phyloP scores from a whole-genome alignment of 1,140 invertebrate genomes.

The Caenorhabditis tropicalis region DNA sequence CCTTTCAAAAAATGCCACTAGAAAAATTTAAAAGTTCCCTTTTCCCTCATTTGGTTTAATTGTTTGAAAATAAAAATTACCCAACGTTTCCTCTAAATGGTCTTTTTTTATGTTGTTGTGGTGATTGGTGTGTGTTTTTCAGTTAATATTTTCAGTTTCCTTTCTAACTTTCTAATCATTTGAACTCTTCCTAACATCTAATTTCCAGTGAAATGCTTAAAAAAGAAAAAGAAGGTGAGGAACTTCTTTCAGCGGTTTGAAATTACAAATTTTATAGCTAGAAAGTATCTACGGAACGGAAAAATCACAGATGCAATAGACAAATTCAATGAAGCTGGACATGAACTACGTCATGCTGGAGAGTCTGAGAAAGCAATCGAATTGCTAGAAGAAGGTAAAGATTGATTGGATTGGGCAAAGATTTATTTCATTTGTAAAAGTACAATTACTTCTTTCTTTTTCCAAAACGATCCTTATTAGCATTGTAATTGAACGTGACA shows the following conservation, averaged over 20 bases:
- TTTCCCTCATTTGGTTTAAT: not conserved
- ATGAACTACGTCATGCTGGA: not conserved
- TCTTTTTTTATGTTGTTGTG: not conserved
- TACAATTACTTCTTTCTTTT: not conserved
- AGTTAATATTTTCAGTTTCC: not conserved
- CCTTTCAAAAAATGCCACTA: not conserved
- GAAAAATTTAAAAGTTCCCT: not conserved
- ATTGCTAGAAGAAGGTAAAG: not conserved
- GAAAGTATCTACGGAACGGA: not conserved
- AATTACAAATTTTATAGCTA: not conserved
- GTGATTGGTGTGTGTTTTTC: not conserved
- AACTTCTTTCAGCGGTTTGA: not conserved
- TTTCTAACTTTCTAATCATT: not conserved
- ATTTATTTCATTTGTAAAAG: no score
- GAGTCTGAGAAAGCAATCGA: not conserved
- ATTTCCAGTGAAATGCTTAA: not conserved
- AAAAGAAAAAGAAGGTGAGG: conserved; percentile 5
- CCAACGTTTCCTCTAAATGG: not conserved
- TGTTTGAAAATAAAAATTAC: not conserved
- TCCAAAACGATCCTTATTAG: not conserved
- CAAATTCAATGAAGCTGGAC: not conserved
- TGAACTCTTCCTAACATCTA: not conserved
- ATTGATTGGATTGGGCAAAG: not conserved
- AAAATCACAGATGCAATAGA: not conserved
- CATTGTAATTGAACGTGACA: not conserved